Percentiles rank a stretch among this genome's conserved stretches.
These are phyloP conservation scores for Emys orbicularis DNA, from an alignment of 2,797 vertebrate species.

Conservation along the genomic window DNA sequence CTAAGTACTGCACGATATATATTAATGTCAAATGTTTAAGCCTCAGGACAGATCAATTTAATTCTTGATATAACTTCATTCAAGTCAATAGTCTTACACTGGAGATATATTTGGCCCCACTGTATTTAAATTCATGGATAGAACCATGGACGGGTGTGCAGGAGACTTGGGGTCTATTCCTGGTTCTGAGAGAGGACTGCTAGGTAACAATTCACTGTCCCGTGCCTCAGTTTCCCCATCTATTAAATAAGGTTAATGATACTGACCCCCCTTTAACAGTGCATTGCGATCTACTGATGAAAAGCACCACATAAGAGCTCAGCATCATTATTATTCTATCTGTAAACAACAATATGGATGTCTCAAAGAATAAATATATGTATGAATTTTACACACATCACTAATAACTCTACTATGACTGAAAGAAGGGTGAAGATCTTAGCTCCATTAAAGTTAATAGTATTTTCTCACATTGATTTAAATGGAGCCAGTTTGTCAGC, in stretches of 20 bases:
- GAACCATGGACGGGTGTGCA: fast-evolving
- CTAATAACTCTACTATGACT: neutral
- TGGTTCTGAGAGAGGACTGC: too few relatives aligned
- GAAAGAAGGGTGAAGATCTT: slow-evolving; percentile 2
- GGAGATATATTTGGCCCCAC: neutral
- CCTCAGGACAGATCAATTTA: neutral
- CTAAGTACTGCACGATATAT: neutral
- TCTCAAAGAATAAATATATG: neutral
- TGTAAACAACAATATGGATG: neutral
- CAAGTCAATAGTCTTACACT: neutral
- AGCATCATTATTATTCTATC: neutral
- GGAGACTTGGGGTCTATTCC: neutral
- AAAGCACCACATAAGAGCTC: neutral
- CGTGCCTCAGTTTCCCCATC: neutral
- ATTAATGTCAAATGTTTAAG: neutral
- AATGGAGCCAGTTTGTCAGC: neutral
- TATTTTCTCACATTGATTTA: neutral
- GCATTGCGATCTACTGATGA: neutral
- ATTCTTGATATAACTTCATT: neutral
- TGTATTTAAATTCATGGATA: neutral
- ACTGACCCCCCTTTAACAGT: neutral
- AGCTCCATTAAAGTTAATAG: neutral
- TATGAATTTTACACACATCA: neutral
- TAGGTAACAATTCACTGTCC: too few relatives aligned
- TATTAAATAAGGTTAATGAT: neutral